Evolutionary conservation across 2,888 invertebrate genomes (phyloP).

Genomic region (Cephus pulcher): DNA sequence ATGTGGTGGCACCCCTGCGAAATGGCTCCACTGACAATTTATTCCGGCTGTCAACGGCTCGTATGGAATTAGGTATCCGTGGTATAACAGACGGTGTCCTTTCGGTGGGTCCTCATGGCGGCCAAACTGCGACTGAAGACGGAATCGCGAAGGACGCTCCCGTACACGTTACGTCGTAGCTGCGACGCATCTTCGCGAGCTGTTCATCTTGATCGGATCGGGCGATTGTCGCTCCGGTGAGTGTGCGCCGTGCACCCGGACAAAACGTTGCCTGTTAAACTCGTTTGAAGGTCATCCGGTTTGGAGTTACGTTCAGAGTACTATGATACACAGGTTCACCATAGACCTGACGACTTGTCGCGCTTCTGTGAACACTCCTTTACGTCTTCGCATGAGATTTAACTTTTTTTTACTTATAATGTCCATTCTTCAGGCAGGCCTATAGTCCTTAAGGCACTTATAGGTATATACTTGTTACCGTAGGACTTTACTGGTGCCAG

Average conservation of each 20-base stretch:
- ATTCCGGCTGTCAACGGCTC: slow-evolving; percentile 25
- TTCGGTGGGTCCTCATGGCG: not conserved
- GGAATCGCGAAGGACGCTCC: not conserved
- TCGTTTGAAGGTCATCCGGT: slow-evolving; percentile 48
- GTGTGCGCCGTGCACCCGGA: not conserved
- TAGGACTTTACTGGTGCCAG: not conserved
- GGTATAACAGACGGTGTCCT: not conserved
- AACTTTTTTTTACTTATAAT: not conserved
- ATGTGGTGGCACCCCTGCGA: slow-evolving; percentile 26
- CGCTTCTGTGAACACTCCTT: not conserved
- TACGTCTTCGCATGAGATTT: not conserved
- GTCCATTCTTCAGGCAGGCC: not conserved
- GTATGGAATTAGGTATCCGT: slow-evolving; percentile 20
- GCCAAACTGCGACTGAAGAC: not conserved
- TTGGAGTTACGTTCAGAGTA: slow-evolving; percentile 18
- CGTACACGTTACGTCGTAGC: not conserved
- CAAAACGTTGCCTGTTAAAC: slow-evolving; percentile 27
- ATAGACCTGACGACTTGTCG: not conserved
- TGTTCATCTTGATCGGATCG: not conserved
- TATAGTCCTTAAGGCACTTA: not conserved
- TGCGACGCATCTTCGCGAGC: not conserved
- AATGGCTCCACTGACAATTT: slow-evolving; percentile 26
- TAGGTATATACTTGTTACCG: not conserved
- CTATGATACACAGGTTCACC: not conserved
- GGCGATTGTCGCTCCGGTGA: not conserved